Evolutionary conservation across 1,140 invertebrate genomes (phyloP).

Genomic region (Kradibia gibbosae): DNA sequence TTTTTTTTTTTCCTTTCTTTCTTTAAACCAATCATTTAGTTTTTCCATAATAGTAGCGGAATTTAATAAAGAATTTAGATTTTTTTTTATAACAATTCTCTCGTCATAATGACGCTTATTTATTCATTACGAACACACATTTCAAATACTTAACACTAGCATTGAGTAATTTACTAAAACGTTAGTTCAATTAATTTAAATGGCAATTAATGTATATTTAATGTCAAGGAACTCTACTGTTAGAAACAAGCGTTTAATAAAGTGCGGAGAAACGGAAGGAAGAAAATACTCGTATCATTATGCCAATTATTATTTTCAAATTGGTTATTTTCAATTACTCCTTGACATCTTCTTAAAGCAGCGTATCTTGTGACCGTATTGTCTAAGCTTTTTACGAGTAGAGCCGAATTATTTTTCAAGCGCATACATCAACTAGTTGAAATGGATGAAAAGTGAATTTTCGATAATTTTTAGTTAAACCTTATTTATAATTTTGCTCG

Average conservation of each 20-base stretch:
- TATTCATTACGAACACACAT: too few species aligned
- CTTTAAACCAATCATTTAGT: neutral
- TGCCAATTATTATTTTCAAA: neutral
- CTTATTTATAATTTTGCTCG: too few species aligned
- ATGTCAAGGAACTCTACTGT: neutral
- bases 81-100: neutral
- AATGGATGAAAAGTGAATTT: too few species aligned
- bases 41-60: neutral
- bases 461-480: too few species aligned
- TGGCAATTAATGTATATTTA: neutral
- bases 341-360: neutral
- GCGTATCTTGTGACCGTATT: neutral
- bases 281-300: neutral
- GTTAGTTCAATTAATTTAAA: too few species aligned
- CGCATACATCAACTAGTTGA: too few species aligned
- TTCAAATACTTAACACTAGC: too few species aligned
- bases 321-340: conserved; percentile 4
- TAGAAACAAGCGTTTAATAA: neutral
- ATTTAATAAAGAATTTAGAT: neutral
- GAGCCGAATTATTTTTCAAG: too few species aligned
- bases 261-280: neutral
- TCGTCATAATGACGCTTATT: neutral
- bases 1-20: too few species aligned
- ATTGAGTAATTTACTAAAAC: too few species aligned
- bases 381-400: too few species aligned